Evolutionary conservation across 2,888 invertebrate genomes (phyloP), one percentile per base, ranked within the genome.

Genomic region (Mimumesa dahlbomi): DNA sequence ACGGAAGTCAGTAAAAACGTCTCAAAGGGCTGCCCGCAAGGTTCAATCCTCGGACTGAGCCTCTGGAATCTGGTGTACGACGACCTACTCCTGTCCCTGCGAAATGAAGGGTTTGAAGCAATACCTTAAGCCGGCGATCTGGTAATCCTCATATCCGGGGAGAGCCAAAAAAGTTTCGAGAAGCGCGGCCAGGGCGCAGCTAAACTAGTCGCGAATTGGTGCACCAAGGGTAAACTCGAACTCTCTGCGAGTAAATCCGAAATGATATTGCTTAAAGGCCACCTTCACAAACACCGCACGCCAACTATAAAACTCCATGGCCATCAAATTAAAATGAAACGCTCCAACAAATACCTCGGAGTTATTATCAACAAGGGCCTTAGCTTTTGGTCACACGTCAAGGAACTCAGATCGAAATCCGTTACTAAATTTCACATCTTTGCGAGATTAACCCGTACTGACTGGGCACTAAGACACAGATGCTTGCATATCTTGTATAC

Each of bases 11-110:
- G 16, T 9, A 52, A 38, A 22, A 21, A 22, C 3, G 50, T 52
- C 5, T 16, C 50, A 21, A 52, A 40, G 22, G 50, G 50, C 1
- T 52, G 38, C 11, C 50, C 38, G 1, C 38, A 52, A 22, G 25
- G 50, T 4, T 52, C 50, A 0, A 38, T 52, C 2, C 50, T 52
- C 36, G 50, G 50, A 22, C 50, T 21, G 1, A 14, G 31, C 31
- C 18, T 29, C n/a, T 53, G 53, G 42, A 53, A 53, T 9, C 42
- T 53, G 0, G 11, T 42, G 1, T 56, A 45, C 11, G 56, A 56
- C 11, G 56, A 34, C 0, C 3, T 11, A 11, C 29, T 34, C 2
- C 4, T 11, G 9, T 1, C 0, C 9, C 38, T 1, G 5, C 2
- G 0, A n/a, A 2, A 0, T 2, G 0, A 0, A 6, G 56, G n/a